Evolutionary conservation across 1,140 invertebrate genomes (phyloP).

Genomic region (Nephila pilipes): DNA sequence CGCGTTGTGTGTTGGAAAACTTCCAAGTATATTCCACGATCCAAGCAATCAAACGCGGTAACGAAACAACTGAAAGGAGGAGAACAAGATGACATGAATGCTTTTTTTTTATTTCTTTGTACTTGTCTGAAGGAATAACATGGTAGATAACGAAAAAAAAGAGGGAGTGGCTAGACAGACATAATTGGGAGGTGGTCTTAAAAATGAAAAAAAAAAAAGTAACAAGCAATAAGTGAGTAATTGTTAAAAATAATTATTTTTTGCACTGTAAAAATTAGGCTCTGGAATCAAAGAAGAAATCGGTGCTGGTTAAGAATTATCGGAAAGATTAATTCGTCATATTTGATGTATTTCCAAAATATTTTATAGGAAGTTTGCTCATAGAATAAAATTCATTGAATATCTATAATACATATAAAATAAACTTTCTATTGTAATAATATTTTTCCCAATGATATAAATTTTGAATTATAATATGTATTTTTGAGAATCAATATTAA

Average conservation of each 20-base stretch:
- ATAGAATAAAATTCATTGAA: too few relatives aligned
- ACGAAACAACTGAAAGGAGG: conserved; percentile 47
- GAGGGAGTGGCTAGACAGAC: neutral
- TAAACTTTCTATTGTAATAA: too few relatives aligned
- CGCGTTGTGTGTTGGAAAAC: neutral
- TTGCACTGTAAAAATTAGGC: neutral
- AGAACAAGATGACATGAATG: conserved; percentile 44
- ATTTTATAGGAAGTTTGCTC: too few relatives aligned
- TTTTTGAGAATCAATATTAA: too few relatives aligned
- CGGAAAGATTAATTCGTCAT: neutral
- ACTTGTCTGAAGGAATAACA: conserved; percentile 38
- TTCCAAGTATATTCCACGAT: conserved; percentile 27
- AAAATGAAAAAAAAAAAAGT: neutral
- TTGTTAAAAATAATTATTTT: neutral
- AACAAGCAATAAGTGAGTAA: neutral
- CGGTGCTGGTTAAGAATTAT: neutral
- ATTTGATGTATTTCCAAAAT: too few relatives aligned
- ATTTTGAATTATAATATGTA: too few relatives aligned
- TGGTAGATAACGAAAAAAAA: neutral
- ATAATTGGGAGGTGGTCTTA: conserved; percentile 13
- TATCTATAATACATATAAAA: too few relatives aligned
- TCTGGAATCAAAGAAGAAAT: too few relatives aligned
- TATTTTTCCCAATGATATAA: too few relatives aligned
- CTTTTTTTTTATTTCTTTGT: conserved; percentile 33
- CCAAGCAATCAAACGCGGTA: conserved; percentile 27